These are phyloP conservation scores for Chromoteleia sp. DNA, from an alignment of 2,888 invertebrate genomes.

Conservation along the genomic window DNA sequence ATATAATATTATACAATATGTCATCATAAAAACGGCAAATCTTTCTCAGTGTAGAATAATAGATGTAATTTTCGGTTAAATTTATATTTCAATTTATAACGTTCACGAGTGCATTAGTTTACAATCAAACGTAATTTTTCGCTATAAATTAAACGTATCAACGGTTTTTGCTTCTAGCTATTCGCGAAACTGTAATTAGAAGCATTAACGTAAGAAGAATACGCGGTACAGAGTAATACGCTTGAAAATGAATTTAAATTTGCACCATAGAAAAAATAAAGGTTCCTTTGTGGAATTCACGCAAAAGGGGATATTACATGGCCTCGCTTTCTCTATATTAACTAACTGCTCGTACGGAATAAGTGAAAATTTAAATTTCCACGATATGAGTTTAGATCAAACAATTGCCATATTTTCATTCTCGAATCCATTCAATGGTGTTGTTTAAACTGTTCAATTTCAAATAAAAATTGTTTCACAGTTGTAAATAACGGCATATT, in stretches of 20 bases:
- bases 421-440: neutral
- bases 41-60: no score
- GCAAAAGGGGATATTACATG: constrained; percentile 18
- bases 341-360: constrained; percentile 8
- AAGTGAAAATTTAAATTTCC: constrained; percentile 32
- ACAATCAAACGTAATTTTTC: constrained; percentile 26
- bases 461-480: constrained; percentile 14
- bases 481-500: neutral
- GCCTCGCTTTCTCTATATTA: constrained; percentile 5
- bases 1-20: no score
- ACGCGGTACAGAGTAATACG: constrained; percentile 17
- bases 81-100: neutral
- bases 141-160: neutral
- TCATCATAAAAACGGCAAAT: no score
- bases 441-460: neutral
- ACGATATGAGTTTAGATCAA: constrained; percentile 15
- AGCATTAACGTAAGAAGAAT: constrained; percentile 26
- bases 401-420: constrained; percentile 17
- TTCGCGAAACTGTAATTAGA: constrained; percentile 1
- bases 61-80: no score
- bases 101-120: neutral
- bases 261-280: constrained; percentile 22
- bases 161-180: constrained; percentile 9
- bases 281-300: constrained; percentile 29
- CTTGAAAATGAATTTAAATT: constrained; percentile 33